Conservation (phyloP, 2,888 invertebrate genomes). For the Dicyrtomina minuta region DNA sequence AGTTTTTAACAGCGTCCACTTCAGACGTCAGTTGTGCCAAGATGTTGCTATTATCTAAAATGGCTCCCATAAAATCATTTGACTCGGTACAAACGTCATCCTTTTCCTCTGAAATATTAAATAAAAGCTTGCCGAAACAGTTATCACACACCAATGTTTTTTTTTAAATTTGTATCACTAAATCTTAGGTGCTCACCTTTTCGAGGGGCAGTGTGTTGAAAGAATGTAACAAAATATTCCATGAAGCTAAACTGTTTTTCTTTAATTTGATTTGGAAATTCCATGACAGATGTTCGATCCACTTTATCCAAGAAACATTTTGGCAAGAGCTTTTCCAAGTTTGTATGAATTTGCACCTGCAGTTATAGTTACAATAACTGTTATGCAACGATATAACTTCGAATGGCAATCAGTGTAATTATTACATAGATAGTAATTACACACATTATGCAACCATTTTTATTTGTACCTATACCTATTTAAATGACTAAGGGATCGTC, state of each 20-base stretch:
- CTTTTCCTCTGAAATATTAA: slow-evolving; percentile 1
- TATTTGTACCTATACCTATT: too few species aligned
- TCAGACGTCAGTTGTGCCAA: not conserved
- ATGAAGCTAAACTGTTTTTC: not conserved
- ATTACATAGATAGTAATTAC: not conserved
- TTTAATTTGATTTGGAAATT: slow-evolving; percentile 11
- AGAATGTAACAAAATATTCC: not conserved
- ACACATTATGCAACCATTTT: not conserved
- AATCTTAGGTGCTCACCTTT: not conserved
- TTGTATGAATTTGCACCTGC: slow-evolving; percentile 21
- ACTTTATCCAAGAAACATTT: slow-evolving; percentile 11
- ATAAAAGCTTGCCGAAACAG: not conserved
- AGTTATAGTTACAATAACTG: not conserved
- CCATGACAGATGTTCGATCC: slow-evolving; percentile 7
- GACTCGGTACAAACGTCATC: slow-evolving; percentile 9
- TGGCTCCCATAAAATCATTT: slow-evolving; percentile 16
- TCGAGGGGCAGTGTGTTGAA: slow-evolving; percentile 4
- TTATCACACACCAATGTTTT: not conserved
- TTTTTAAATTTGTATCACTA: not conserved
- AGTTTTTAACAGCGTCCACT: not conserved
- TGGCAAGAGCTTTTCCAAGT: slow-evolving; percentile 11
- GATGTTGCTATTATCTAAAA: not conserved
- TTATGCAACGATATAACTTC: not conserved
- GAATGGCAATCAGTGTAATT: not conserved
- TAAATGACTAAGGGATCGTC: too few species aligned